phyloP scores from a whole-genome alignment of 2,797 vertebrate species.

The Sebastes diaconus region DNA sequence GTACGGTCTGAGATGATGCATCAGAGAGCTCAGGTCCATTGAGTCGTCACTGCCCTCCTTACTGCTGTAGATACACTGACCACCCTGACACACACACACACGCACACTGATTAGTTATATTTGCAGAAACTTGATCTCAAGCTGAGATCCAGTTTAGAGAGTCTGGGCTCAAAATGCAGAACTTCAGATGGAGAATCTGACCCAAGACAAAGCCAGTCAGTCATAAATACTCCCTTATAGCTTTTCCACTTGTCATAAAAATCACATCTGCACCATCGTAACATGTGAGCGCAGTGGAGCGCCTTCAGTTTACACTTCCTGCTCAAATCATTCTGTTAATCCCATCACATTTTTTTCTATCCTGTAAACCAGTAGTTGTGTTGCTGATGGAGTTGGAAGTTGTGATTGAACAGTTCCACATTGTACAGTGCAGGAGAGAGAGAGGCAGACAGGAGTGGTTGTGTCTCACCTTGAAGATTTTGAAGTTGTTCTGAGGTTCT shows the following conservation, averaged over 20 bases:
- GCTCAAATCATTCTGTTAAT: neutral
- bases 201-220: neutral
- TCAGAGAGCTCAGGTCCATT: constrained; percentile 87
- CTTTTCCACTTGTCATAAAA: neutral
- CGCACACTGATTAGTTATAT: too few relatives aligned
- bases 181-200: too few relatives aligned
- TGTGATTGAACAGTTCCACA: neutral
- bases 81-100: constrained; percentile 81
- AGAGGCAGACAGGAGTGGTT: neutral
- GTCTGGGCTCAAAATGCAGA: neutral
- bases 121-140: neutral
- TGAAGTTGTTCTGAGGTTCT: constrained; percentile 98
- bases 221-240: neutral
- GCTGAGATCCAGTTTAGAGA: neutral
- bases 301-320: neutral
- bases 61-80: constrained; percentile 94
- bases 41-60: constrained; percentile 87
- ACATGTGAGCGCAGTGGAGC: neutral
- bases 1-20: constrained; percentile 92
- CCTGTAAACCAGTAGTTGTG: neutral
- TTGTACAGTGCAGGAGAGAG: neutral
- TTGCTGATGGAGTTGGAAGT: neutral
- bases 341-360: neutral
- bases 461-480: constrained; percentile 94
- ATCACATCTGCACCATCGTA: neutral